These are phyloP conservation scores for Eremobia ochroleuca DNA, from an alignment of 2,888 invertebrate species.

Conservation along the genomic window DNA sequence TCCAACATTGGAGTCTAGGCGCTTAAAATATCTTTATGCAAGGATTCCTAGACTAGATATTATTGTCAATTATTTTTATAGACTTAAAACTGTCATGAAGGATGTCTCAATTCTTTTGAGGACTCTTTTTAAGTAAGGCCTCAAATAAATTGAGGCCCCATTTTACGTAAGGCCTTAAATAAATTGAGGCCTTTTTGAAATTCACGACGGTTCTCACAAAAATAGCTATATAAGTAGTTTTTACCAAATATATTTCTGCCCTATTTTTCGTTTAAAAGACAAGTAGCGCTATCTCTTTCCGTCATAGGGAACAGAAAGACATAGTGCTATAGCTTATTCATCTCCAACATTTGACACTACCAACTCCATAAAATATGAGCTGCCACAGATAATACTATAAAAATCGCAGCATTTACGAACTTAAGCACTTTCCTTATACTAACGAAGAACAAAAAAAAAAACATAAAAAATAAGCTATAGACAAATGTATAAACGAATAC, in stretches of 20 bases:
- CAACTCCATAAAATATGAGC: constrained; percentile 41
- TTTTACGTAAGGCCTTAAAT: neutral
- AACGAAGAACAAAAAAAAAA: constrained; percentile 76
- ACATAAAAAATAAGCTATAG: constrained; percentile 84
- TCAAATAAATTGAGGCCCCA: neutral
- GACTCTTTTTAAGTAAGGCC: neutral
- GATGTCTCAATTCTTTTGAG: neutral
- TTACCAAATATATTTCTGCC: neutral
- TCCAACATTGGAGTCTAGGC: constrained; percentile 34
- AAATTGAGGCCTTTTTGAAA: neutral
- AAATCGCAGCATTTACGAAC: constrained; percentile 69
- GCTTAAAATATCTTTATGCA: neutral
- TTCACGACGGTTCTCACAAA: neutral
- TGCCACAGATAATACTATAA: constrained; percentile 69
- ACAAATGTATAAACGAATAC: constrained; percentile 80
- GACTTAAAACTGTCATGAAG: neutral
- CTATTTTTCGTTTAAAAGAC: neutral
- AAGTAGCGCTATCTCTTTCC: neutral
- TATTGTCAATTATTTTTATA: constrained; percentile 19
- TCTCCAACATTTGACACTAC: constrained; percentile 53
- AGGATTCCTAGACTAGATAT: constrained; percentile 24
- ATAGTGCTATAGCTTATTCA: neutral
- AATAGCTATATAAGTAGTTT: neutral
- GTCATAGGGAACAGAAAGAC: neutral
- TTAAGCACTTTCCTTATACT: constrained; percentile 80